Evolutionary conservation across 2,113 vertebrate genomes (phyloP).

Genomic region (Muntiacus muntjak): DNA sequence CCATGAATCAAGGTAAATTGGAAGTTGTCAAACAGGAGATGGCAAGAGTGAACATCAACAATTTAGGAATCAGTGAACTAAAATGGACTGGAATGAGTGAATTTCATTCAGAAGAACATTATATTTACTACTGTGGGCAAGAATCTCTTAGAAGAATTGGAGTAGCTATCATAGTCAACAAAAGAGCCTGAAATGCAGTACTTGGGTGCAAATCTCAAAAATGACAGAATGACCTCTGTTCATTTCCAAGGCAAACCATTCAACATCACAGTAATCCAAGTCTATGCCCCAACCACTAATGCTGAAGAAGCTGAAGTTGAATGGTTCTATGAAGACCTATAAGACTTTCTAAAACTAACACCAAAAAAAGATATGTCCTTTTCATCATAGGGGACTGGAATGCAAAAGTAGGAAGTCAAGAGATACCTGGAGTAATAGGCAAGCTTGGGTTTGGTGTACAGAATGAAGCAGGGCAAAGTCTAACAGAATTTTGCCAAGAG

Average conservation of each 20-base stretch:
- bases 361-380: not conserved
- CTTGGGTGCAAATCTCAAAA: not conserved
- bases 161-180: not conserved
- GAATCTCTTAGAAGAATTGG: not conserved
- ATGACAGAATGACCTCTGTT: not conserved
- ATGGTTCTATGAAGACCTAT: not conserved
- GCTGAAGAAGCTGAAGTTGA: not conserved
- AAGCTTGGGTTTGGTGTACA: not conserved
- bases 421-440: not conserved
- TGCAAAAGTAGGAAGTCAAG: not conserved
- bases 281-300: not conserved
- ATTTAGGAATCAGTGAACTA: not conserved
- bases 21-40: not conserved
- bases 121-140: not conserved
- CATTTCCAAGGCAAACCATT: not conserved
- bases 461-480: too few relatives aligned
- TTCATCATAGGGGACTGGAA: not conserved
- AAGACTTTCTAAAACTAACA: not conserved
- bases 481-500: too few relatives aligned
- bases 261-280: not conserved
- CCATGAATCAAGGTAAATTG: not conserved
- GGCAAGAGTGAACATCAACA: not conserved
- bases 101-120: not conserved
- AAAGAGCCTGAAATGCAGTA: not conserved
- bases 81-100: not conserved